Conservation (phyloP, 2,113 vertebrate species). For the Heterochromis multidens region DNA sequence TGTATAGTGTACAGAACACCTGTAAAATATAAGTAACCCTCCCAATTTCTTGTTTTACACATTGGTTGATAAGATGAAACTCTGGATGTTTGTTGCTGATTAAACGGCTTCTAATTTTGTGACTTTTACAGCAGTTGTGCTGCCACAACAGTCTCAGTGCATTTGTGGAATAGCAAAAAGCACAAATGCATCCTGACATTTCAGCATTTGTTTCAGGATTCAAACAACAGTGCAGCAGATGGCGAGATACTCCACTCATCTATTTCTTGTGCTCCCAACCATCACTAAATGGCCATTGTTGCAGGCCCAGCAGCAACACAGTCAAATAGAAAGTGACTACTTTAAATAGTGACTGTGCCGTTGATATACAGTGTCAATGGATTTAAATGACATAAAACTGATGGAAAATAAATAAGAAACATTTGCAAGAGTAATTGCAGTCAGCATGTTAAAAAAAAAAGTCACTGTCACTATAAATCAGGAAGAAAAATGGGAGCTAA, state of each 20-base stretch:
- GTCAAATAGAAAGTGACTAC: background rate
- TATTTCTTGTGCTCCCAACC: slow-evolving; percentile 22
- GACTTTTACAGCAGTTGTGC: slow-evolving; percentile 40
- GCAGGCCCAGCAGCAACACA: slow-evolving; percentile 8
- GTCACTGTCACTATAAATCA: background rate
- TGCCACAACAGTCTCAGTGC: slow-evolving; percentile 1
- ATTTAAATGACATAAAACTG: background rate
- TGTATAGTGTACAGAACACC: background rate
- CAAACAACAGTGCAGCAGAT: slow-evolving; percentile 47
- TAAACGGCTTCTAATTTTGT: slow-evolving; percentile 24
- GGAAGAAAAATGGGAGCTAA: background rate
- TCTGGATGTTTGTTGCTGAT: slow-evolving; percentile 8
- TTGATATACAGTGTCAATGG: background rate
- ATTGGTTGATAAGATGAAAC: background rate
- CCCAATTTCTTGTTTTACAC: background rate
- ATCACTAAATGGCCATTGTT: slow-evolving; percentile 29
- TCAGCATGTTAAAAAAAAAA: background rate
- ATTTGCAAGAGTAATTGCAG: background rate
- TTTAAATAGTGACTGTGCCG: background rate
- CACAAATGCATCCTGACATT: slow-evolving; percentile 51
- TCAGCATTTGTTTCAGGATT: slow-evolving; percentile 43
- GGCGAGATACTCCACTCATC: slow-evolving; percentile 36
- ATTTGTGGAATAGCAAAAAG: background rate
- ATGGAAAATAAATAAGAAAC: background rate
- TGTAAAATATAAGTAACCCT: background rate